Conservation (phyloP, 1,140 invertebrate genomes). For the Mactra quadrangularis region DNA sequence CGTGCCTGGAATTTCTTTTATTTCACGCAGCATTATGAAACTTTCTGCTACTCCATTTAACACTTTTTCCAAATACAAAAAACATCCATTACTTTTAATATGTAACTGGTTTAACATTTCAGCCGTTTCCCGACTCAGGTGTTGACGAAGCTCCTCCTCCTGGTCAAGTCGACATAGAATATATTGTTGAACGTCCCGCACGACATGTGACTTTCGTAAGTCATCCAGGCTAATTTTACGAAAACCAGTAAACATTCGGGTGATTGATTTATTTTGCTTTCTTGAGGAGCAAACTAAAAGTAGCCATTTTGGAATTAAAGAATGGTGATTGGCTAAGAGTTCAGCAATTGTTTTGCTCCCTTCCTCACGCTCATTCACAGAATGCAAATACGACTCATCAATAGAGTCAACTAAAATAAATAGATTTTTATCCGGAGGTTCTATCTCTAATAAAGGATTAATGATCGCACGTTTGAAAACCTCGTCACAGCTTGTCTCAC, state of each 20-base stretch:
- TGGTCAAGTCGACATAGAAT: constrained; percentile 94
- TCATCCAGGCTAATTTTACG: constrained; percentile 95
- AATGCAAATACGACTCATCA: constrained; percentile 88
- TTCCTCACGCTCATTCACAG: constrained; percentile 78
- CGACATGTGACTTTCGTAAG: constrained; percentile 91
- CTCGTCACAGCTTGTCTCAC: constrained; percentile 90
- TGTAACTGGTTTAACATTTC: constrained; percentile 97
- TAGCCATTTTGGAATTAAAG: constrained; percentile 97
- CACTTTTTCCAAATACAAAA: constrained; percentile 93
- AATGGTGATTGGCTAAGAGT: constrained; percentile 93
- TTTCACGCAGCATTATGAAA: constrained; percentile 94
- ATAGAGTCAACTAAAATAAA: constrained; percentile 96
- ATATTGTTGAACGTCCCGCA: constrained; percentile 96
- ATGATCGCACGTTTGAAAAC: constrained; percentile 94
- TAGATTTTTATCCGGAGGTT: constrained; percentile 91
- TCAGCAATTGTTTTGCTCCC: constrained; percentile 90
- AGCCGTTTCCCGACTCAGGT: constrained; percentile 93
- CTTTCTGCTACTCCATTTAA: constrained; percentile 96
- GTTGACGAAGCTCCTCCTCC: constrained; percentile 88
- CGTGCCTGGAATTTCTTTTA: constrained; percentile 96
- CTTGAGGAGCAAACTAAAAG: constrained; percentile 95
- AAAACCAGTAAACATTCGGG: constrained; percentile 96
- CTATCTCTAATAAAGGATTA: constrained; percentile 90
- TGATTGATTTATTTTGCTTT: constrained; percentile 91
- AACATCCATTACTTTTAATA: constrained; percentile 98